Evolutionary conservation across 2,797 vertebrate genomes (phyloP), one percentile per base, ranked within the genome.

Genomic region (Stomatorhinus walkeri): DNA sequence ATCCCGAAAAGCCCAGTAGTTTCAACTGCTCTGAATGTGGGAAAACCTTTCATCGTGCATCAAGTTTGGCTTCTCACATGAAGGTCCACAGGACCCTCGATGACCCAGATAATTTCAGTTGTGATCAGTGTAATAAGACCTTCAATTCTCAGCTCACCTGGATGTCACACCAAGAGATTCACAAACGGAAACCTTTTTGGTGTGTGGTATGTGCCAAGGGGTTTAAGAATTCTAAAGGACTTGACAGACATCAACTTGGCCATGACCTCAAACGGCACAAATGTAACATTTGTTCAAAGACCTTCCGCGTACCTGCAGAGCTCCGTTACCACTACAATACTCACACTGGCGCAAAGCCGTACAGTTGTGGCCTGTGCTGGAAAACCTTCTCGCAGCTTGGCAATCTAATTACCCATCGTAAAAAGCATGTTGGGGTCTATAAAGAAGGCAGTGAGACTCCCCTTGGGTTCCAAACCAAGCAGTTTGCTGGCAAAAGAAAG

Each of bases 21-120:
- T 92, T 93, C 1, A 64, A 91, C 24, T 96, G 95, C 91, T 87
- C 90, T 16, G 89, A 93, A 0, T 95, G 95, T 51, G 93, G 92
- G 10, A 88, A 92, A 89, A 19, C 12, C 0, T 95, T 95, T 48
- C 87, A 72, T 48, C 89, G 92, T 85, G 79, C 54, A 5, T 86
- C 88, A 0, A 91, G 89, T 24, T 91, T 95, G 0, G 68, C 88
- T 1, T 2, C 51, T 52, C 94, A 95, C 89, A 32, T 94, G 89
- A 92, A 84, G 87, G 51, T 72, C 49, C 94, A 95, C 91, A 90
- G 28, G 89, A 5, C 43, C 2, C 9, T 2, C 0, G 1, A 19
- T 0, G 54, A 89, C 0, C 1, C 87, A 0, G 2, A 24, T 12
- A 8, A 36, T 48, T 86, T 28, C 36, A 92, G 85, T 51, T 95